These are phyloP conservation scores for Callopanchax toddi DNA, from an alignment of 2,113 vertebrate genomes.

Conservation along the genomic window DNA sequence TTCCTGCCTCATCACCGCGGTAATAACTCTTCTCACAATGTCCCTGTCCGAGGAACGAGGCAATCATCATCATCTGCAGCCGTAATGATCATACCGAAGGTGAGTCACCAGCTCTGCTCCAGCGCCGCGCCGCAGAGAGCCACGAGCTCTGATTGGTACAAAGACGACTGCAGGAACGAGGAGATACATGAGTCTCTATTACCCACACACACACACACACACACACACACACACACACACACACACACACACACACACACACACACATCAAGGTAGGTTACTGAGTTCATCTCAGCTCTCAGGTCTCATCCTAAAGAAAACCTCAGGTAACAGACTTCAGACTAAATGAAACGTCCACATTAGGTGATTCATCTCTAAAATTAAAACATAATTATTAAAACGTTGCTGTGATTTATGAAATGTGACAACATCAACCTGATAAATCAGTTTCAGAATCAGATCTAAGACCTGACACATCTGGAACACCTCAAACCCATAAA, in stretches of 20 bases:
- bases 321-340: neutral
- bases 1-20: conserved; percentile 19
- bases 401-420: too few relatives aligned
- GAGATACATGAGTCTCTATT: neutral
- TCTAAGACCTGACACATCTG: too few relatives aligned
- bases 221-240: conserved; percentile 4
- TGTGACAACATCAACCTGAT: too few relatives aligned
- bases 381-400: too few relatives aligned
- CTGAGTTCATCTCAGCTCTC: conserved; percentile 8
- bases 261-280: neutral
- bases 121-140: neutral
- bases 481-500: too few relatives aligned
- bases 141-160: conserved; percentile 21
- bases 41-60: conserved; percentile 7
- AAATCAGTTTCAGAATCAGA: too few relatives aligned
- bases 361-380: too few relatives aligned
- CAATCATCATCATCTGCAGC: conserved; percentile 19
- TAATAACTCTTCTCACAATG: conserved; percentile 5
- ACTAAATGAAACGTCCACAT: too few relatives aligned
- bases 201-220: conserved; percentile 4
- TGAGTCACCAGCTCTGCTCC: conserved; percentile 38
- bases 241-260: conserved; percentile 6
- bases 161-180: conserved; percentile 14
- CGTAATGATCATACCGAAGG: conserved; percentile 4
- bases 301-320: neutral